Evolutionary conservation across 2,888 invertebrate species (phyloP), one percentile per base, ranked within the genome.

Genomic region (Acanthopleura granulata): DNA sequence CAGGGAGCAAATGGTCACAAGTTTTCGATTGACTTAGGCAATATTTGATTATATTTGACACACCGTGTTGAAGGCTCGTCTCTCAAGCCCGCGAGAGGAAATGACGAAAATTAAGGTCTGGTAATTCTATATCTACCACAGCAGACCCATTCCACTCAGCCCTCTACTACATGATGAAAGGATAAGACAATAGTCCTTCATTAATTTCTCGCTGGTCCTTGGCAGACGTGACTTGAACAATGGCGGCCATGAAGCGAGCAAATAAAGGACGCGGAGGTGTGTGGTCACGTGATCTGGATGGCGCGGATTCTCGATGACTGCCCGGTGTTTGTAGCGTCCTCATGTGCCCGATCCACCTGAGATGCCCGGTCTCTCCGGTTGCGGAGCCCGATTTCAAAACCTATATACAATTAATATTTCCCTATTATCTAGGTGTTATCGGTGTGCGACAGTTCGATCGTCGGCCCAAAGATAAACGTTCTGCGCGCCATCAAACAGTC

Each of bases 31-130:
- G 66, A 66, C 66, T 66, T 25, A 6, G 66, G 27, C 66, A 66
- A 66, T 66, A 66, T 66, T 66, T 66, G 66, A 66, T 66, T 27
- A 25, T 66, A 66, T 66, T 66, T 27, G 66, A 66, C 66, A 66
- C 66, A 27, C 22, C 27, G 25, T 16, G 15, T 66, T 6, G 25
- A 66, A 15, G 16, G 66, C 16, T 27, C 16, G 25, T 16, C 29
- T 66, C 15, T 25, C 16, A 3, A 66, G 22, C 16, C 66, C 29
- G 27, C 22, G 66, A 18, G 22, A 22, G 66, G 66, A 66, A 66
- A 66, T 66, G 29, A 66, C 66, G 66, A 27, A 27, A 66, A 27
- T 66, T 66, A 27, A 15, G 6, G 4, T 18, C 66, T 22, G 66
- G 66, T 66, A 66, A 66, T 27, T 66, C 29, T 27, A 66, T 22